A percentile compares a stretch with the other conserved stretches of the same genome.
phyloP scores from a whole-genome alignment of 2,113 vertebrate species.

The Sterrhoptilus dennistouni region DNA sequence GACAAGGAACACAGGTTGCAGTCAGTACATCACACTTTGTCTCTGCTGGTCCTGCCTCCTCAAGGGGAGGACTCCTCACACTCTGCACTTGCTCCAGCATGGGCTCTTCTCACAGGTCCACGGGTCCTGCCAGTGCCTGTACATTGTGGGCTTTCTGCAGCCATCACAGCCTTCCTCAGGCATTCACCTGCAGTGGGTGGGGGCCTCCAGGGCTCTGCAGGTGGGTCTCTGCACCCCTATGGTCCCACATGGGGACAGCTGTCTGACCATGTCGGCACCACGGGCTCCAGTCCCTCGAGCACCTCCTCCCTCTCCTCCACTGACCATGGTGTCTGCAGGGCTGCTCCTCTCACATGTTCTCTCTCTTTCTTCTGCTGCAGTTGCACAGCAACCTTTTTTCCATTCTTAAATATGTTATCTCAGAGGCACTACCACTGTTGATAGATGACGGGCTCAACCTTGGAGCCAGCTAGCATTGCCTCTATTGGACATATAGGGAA shows the following conservation, averaged over 20 bases:
- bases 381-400: neutral
- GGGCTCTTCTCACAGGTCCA: neutral
- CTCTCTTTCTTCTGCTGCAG: neutral
- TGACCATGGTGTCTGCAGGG: neutral
- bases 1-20: neutral
- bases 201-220: neutral
- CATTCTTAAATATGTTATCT: neutral
- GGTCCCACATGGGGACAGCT: neutral
- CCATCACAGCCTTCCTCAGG: fast-evolving
- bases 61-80: neutral
- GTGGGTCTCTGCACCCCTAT: neutral
- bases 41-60: neutral
- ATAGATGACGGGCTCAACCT: neutral
- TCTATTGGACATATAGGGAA: neutral
- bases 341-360: neutral
- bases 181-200: neutral
- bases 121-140: neutral
- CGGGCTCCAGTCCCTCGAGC: fast-evolving
- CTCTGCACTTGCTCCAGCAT: neutral
- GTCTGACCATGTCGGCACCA: too few relatives aligned
- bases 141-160: neutral
- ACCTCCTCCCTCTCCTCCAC: neutral
- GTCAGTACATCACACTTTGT: neutral
- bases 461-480: neutral
- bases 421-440: neutral